phyloP scores from a whole-genome alignment of 53 echinoderm and acorn worm genomes.

The Mesocentrotus franciscanus region DNA sequence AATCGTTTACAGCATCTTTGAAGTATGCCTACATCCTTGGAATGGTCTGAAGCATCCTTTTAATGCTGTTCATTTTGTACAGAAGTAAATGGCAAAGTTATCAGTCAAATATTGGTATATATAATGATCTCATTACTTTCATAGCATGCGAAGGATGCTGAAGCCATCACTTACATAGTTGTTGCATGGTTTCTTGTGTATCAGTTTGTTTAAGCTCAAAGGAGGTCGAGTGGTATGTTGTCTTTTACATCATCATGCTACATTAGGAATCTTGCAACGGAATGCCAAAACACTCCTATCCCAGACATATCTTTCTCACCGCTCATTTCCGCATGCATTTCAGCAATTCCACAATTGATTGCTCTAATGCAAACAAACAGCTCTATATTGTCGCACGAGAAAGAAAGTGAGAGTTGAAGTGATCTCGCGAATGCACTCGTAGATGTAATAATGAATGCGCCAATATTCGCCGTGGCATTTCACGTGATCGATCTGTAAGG shows the following conservation, averaged over 20 bases:
- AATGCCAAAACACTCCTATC: constrained; percentile 6
- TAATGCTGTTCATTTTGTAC: not conserved
- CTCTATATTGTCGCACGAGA: constrained; percentile 35
- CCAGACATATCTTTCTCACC: constrained; percentile 36
- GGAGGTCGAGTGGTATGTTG: not conserved
- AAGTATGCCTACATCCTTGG: not conserved
- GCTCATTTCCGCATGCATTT: constrained; percentile 61
- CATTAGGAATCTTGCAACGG: constrained; percentile 34
- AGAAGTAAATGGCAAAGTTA: not conserved
- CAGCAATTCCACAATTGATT: constrained; percentile 56
- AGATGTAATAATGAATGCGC: constrained; percentile 52
- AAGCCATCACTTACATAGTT: not conserved
- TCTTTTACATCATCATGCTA: constrained; percentile 4
- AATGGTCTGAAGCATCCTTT: not conserved
- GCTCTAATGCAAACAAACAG: constrained; percentile 44
- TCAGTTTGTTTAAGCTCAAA: not conserved
- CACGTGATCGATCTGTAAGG: constrained; percentile 41
- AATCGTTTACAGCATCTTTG: not conserved
- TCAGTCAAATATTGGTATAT: not conserved
- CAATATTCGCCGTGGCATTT: constrained; percentile 40
- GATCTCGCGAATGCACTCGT: not conserved
- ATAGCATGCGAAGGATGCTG: not conserved
- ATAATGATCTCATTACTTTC: not conserved
- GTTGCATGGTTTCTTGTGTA: constrained; percentile 16
- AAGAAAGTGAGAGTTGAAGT: constrained; percentile 13